Base-by-base conservation (phyloP, 2,797 vertebrate species). In the Ctenosaura bakeri region DNA sequence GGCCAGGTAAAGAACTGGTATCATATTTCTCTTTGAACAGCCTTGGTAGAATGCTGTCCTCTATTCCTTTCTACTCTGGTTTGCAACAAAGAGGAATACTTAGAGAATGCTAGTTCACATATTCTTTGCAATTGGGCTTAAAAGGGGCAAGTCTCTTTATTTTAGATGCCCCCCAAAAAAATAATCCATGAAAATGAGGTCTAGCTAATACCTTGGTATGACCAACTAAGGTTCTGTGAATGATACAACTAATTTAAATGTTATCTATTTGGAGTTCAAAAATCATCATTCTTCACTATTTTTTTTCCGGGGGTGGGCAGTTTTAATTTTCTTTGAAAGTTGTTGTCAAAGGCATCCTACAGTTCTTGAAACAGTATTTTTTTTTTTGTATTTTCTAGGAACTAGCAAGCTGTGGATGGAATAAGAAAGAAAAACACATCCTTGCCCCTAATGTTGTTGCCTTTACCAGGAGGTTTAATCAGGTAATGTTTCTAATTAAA, bases 391-490 rank as follows among this genome's bases (percentile, higher is more conserved):
- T 96, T 95, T 97, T 94, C 56, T 95, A 99, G 99, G 99, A 99
- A 96, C 97, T 99, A 91, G 97, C 98, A 90, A 98, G 98, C 96
- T 99, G 99, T 94, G 99, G 98, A 91, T 99, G 99, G 99, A 99
- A 98, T 94, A 98, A 98, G 94, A 99, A 98, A 93, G 99, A 99
- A 96, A 99, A 99, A 95, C 98, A 99, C 94, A 98, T 97, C 89
- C 98, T 99, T 1, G 98, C 99, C 79, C 99, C 99, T 62, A 99
- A 99, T 56, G 97, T 99, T 87, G 99, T 99, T 85, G 98, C 99
- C 87, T 99, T 99, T 96, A 99, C 99, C n/a, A 98, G 99, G 91
- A 98, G 99, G 91, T 99, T 99, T 97, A 99, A 99, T 96, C 99
- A 99, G 98, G 99, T 99, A 96, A 93, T 93, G 85, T 3, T 73